These are phyloP conservation scores for Acrobasis suavella DNA, from an alignment of 2,888 invertebrate species.

Conservation along the genomic window DNA sequence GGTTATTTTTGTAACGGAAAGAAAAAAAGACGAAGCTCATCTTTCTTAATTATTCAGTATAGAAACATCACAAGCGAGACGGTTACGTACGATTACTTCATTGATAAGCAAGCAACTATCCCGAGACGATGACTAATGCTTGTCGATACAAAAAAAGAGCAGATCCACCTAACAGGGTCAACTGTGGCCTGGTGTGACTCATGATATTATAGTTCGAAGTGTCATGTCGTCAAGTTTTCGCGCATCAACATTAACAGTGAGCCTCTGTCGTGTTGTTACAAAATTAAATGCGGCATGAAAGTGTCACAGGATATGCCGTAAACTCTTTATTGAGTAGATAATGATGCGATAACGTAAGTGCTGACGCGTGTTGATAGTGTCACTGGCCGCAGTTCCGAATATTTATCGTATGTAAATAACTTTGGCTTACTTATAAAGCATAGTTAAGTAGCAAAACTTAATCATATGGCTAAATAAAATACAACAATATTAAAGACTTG, in stretches of 20 bases:
- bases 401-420: slow-evolving; percentile 8
- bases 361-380: slow-evolving; percentile 36
- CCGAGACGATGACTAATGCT: slow-evolving; percentile 67
- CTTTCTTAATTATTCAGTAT: background rate
- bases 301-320: slow-evolving; percentile 47
- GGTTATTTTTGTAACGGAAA: too few relatives aligned
- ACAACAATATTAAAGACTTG: background rate
- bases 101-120: slow-evolving; percentile 56
- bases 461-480: background rate
- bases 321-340: slow-evolving; percentile 15
- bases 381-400: slow-evolving; percentile 12
- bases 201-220: slow-evolving; percentile 50
- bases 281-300: slow-evolving; percentile 42
- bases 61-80: slow-evolving; percentile 12
- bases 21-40: background rate
- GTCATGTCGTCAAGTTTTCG: slow-evolving; percentile 68
- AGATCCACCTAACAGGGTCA: slow-evolving; percentile 54
- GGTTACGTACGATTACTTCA: slow-evolving; percentile 52
- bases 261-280: slow-evolving; percentile 41
- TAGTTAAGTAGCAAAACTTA: background rate
- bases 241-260: slow-evolving; percentile 40
- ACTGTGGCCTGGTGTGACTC: slow-evolving; percentile 57
- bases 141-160: slow-evolving; percentile 58
- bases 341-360: slow-evolving; percentile 22
- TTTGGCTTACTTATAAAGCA: background rate